A percentile compares a stretch with the other conserved stretches of the same genome.
phyloP scores from a whole-genome alignment of 2,888 invertebrate genomes.

The Psylliodes chrysocephalus region DNA sequence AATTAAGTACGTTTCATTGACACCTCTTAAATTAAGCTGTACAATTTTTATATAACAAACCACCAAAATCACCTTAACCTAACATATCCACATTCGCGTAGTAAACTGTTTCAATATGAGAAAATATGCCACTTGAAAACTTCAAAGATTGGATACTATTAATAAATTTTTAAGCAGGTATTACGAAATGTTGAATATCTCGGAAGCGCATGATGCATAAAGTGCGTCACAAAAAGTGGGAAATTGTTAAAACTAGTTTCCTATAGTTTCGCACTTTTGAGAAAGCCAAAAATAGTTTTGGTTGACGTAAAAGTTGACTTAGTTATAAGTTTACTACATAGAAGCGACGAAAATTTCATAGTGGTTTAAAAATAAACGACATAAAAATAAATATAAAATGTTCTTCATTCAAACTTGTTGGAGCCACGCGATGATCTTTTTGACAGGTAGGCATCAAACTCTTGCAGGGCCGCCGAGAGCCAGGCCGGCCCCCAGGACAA shows the following conservation, averaged over 20 bases:
- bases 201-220: slow-evolving; percentile 24
- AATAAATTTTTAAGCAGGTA: slow-evolving; percentile 23
- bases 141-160: slow-evolving; percentile 24
- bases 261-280: slow-evolving; percentile 4
- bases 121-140: slow-evolving; percentile 21
- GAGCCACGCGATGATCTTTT: too few species aligned
- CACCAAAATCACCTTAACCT: slow-evolving; percentile 18
- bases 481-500: too few species aligned
- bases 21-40: slow-evolving; percentile 12
- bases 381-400: too few species aligned
- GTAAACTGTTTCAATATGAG: slow-evolving; percentile 17
- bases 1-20: slow-evolving; percentile 5
- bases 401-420: too few species aligned
- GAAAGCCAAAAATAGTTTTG: not conserved
- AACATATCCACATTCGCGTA: slow-evolving; percentile 20
- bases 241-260: slow-evolving; percentile 2
- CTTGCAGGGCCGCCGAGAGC: too few species aligned
- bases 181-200: slow-evolving; percentile 27
- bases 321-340: not conserved
- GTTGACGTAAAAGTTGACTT: not conserved
- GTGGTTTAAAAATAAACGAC: too few species aligned
- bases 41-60: slow-evolving; percentile 1
- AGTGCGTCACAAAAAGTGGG: slow-evolving; percentile 6
- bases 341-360: too few species aligned
- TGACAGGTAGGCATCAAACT: too few species aligned